These are phyloP conservation scores for Sapayoa aenigma DNA, from an alignment of 2,113 vertebrate species.

Conservation along the genomic window DNA sequence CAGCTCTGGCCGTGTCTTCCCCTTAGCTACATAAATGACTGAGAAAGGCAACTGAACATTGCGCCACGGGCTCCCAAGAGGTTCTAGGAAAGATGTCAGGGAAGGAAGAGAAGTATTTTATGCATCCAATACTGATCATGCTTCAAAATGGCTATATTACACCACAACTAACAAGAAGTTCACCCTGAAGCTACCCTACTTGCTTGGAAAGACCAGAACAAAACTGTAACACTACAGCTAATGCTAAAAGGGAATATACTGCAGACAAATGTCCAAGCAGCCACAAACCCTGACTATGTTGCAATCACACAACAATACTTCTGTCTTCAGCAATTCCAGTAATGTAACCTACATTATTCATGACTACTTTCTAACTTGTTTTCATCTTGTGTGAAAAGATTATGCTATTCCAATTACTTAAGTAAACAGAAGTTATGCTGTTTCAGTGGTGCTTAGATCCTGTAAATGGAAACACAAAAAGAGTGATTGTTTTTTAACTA, in stretches of 20 bases:
- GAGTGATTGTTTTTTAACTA: not conserved
- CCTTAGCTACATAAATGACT: constrained; percentile 67
- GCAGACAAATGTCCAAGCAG: not conserved
- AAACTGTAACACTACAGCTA: fast-evolving
- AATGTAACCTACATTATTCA: not conserved
- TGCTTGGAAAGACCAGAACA: not conserved
- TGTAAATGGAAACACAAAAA: not conserved
- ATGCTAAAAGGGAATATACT: not conserved
- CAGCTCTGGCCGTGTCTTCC: constrained; percentile 67
- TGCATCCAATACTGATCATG: not conserved
- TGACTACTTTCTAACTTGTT: not conserved
- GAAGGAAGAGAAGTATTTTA: not conserved
- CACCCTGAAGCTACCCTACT: not conserved
- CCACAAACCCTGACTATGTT: not conserved
- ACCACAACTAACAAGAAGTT: not conserved
- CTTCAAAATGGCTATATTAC: not conserved
- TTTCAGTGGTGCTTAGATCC: not conserved
- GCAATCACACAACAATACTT: not conserved
- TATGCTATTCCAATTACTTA: not conserved
- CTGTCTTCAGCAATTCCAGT: not conserved
- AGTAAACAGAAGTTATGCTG: not conserved
- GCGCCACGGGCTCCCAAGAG: constrained; percentile 70
- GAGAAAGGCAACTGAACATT: constrained; percentile 69
- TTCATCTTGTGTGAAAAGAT: not conserved
- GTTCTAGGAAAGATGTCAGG: constrained; percentile 47